A percentile compares a stretch with the other conserved stretches of the same genome.
phyloP scores from a whole-genome alignment of 2,113 vertebrate species.

The Progne subis region DNA sequence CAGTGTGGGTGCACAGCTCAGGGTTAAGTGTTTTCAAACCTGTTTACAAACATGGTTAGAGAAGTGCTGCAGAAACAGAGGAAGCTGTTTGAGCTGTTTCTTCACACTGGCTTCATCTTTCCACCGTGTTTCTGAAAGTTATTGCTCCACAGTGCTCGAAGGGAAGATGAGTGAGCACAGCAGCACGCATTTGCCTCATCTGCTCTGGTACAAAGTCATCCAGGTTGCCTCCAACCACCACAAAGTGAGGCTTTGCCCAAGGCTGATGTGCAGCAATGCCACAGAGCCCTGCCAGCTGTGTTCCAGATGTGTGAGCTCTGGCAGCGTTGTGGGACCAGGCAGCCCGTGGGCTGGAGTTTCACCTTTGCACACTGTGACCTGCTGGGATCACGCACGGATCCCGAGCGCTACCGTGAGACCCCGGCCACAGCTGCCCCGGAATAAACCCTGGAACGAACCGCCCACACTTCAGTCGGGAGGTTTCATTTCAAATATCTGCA shows the following conservation, averaged over 20 bases:
- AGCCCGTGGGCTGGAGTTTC: background rate
- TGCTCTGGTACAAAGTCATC: background rate
- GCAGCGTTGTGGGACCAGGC: background rate
- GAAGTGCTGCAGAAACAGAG: conserved; percentile 7
- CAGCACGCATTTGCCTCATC: background rate
- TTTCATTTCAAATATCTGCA: background rate
- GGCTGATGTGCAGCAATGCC: background rate
- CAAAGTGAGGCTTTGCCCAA: background rate
- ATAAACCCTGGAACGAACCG: background rate
- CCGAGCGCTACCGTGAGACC: background rate
- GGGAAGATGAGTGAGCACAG: background rate
- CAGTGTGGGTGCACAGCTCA: background rate
- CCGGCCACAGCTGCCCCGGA: background rate
- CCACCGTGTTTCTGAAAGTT: background rate
- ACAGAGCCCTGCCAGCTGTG: background rate
- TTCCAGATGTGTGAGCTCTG: background rate
- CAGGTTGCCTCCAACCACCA: background rate
- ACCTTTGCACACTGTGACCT: background rate
- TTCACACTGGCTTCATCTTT: conserved; percentile 14
- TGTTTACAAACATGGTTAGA: background rate
- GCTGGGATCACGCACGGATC: background rate
- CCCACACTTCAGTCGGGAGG: background rate
- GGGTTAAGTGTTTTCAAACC: background rate
- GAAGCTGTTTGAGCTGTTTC: conserved; percentile 42
- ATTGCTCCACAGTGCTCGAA: conserved; percentile 41